Conservation (phyloP, 2,888 invertebrate species). For the Hoplodrina blanda region DNA sequence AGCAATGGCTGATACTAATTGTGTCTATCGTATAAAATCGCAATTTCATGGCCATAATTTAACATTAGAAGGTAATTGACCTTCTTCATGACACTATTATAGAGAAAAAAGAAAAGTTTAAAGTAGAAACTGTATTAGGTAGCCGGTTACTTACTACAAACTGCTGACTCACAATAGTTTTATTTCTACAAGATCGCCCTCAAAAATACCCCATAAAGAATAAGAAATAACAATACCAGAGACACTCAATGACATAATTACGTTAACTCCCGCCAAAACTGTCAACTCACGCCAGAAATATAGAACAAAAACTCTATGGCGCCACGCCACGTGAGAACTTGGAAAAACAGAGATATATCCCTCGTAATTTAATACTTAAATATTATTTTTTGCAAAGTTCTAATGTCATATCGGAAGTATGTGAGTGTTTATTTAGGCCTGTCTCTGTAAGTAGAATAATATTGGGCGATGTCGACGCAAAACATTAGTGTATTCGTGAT, state of each 20-base stretch:
- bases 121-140: not conserved
- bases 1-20: no score
- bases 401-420: constrained; percentile 85
- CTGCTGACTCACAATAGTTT: constrained; percentile 26
- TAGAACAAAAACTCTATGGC: constrained; percentile 76
- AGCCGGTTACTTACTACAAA: constrained; percentile 23
- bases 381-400: constrained; percentile 82
- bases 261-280: constrained; percentile 61
- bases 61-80: no score
- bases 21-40: no score
- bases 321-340: constrained; percentile 78
- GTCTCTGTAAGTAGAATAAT: constrained; percentile 82
- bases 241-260: constrained; percentile 65
- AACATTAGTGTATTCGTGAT: constrained; percentile 73
- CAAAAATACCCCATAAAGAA: constrained; percentile 50
- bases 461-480: constrained; percentile 77
- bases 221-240: constrained; percentile 58
- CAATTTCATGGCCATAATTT: no score
- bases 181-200: constrained; percentile 31
- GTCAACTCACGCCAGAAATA: constrained; percentile 65
- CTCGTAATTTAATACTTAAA: constrained; percentile 82
- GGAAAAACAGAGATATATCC: constrained; percentile 67
- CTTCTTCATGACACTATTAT: no score
- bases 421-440: constrained; percentile 83
- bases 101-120: not conserved